Conservation (phyloP, 2,888 invertebrate species). For the Fragum sueziense region DNA sequence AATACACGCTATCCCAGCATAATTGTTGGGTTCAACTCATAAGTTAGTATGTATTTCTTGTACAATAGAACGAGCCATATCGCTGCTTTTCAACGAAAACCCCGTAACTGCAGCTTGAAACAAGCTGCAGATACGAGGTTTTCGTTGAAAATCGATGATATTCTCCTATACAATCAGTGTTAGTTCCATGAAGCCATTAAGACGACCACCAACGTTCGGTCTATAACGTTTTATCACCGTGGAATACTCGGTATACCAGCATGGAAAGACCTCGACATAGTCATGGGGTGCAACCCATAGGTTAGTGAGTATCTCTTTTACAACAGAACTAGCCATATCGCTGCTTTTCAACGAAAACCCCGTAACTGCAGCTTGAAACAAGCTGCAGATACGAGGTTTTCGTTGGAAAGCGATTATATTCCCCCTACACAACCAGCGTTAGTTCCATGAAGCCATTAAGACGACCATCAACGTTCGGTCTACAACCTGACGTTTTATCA, state of each 20-base stretch:
- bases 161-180: slow-evolving; percentile 68
- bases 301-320: too few species aligned
- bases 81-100: too few species aligned
- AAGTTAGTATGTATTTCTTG: too few species aligned
- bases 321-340: slow-evolving; percentile 66
- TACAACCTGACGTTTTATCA: slow-evolving; percentile 59
- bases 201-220: slow-evolving; percentile 29
- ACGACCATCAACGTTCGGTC: slow-evolving; percentile 28
- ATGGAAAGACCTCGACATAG: background rate
- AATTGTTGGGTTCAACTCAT: slow-evolving; percentile 69
- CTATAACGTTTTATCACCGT: slow-evolving; percentile 67
- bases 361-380: too few species aligned
- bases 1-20: slow-evolving; percentile 66
- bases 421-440: slow-evolving; percentile 67
- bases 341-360: too few species aligned
- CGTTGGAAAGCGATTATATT: too few species aligned
- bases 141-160: too few species aligned
- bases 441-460: slow-evolving; percentile 40
- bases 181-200: slow-evolving; percentile 38
- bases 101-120: too few species aligned
- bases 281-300: background rate
- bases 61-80: too few species aligned
- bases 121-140: too few species aligned
- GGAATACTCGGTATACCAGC: slow-evolving; percentile 58
- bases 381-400: too few species aligned